These are phyloP conservation scores for Microcebus ravelobensis DNA, from an alignment of 2,113 vertebrate species.

Conservation along the genomic window DNA sequence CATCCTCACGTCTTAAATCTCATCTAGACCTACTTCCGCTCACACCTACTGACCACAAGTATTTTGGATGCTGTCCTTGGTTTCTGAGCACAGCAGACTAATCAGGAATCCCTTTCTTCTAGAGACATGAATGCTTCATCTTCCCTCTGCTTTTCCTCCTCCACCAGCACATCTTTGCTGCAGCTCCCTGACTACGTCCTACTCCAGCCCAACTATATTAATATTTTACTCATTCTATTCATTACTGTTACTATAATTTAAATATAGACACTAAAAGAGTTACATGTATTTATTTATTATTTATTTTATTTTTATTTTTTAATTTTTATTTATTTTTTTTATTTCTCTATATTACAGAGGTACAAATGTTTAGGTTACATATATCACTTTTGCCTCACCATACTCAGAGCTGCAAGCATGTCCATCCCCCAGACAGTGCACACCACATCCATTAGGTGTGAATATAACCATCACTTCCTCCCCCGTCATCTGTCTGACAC, in stretches of 20 bases:
- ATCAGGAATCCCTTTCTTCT: background rate
- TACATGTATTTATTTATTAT: background rate
- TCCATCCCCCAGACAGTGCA: no score
- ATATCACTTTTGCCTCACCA: no score
- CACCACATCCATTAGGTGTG: no score
- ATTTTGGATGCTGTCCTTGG: background rate
- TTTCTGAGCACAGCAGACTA: background rate
- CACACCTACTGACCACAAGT: background rate
- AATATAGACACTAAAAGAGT: background rate
- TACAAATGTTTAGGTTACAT: no score
- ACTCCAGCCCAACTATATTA: background rate
- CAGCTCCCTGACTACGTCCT: background rate
- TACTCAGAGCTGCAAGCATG: no score
- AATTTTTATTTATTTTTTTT: no score
- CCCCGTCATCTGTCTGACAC: no score
- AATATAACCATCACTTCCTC: no score
- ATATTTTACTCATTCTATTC: background rate
- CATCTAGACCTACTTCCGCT: background rate
- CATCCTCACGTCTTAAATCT: background rate
- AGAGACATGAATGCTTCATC: background rate
- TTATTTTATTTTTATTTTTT: no score
- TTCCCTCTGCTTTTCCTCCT: background rate
- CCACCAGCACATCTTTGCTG: background rate
- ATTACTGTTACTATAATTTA: background rate
- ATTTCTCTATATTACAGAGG: no score